These are phyloP conservation scores for Ailuropoda melanoleuca DNA, from an alignment of 2,113 vertebrate species.

Conservation along the genomic window DNA sequence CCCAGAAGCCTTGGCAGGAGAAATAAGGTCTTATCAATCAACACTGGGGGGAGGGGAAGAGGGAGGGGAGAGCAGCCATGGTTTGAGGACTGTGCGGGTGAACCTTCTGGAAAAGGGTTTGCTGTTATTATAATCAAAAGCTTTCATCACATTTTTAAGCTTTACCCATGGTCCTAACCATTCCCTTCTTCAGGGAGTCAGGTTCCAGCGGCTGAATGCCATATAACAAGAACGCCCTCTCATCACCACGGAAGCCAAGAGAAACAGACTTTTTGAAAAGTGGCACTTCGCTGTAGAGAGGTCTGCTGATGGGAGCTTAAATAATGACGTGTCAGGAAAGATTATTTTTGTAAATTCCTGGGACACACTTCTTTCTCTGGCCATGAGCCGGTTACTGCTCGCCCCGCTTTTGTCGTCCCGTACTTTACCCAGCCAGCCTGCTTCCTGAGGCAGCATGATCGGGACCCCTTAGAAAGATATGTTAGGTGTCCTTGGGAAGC, in stretches of 20 bases:
- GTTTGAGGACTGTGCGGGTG: not conserved
- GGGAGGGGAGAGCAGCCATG: not conserved
- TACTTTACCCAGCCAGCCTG: not conserved
- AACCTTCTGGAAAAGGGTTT: not conserved
- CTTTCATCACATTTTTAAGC: conserved; percentile 27
- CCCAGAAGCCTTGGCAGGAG: conserved; percentile 30
- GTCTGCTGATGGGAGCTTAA: conserved; percentile 20
- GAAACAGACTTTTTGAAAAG: conserved; percentile 51
- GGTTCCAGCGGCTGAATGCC: not conserved
- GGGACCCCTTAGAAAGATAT: not conserved
- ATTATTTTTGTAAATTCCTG: not conserved
- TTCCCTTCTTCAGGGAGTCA: not conserved
- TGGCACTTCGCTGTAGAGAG: conserved; percentile 6
- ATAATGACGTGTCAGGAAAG: not conserved
- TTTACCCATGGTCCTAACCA: not conserved
- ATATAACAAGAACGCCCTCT: not conserved
- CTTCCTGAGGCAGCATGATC: not conserved
- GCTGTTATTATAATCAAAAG: conserved; percentile 4
- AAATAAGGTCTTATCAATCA: not conserved
- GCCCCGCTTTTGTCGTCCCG: fast-evolving
- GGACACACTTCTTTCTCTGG: not conserved
- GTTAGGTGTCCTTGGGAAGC: not conserved
- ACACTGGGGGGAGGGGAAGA: fast-evolving
- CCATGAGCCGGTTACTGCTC: not conserved
- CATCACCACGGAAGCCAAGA: conserved; percentile 35